These are phyloP conservation scores for Cantharis rustica DNA, from an alignment of 2,888 invertebrate genomes.

Conservation along the genomic window DNA sequence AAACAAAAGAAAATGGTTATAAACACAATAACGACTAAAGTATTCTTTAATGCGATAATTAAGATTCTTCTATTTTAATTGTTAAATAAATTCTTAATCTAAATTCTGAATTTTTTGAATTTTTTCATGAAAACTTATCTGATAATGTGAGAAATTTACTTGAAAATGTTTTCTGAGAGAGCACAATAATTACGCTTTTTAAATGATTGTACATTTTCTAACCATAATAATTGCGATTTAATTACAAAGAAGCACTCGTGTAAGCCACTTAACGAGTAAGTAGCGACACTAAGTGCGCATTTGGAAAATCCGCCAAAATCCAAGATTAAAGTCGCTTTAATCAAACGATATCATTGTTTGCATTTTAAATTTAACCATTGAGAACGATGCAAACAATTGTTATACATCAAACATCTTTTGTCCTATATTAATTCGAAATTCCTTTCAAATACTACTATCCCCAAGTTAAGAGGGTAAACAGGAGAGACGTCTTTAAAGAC, in stretches of 20 bases:
- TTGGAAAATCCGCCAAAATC: neutral
- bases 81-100: neutral
- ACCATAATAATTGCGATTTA: neutral
- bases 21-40: neutral
- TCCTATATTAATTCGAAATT: slow-evolving; percentile 16
- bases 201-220: neutral
- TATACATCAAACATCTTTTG: slow-evolving; percentile 22
- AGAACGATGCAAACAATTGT: slow-evolving; percentile 9
- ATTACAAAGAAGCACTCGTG: neutral
- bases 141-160: neutral
- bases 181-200: neutral
- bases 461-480: slow-evolving; percentile 14
- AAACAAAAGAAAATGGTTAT: neutral
- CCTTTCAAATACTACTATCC: neutral
- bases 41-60: neutral
- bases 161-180: neutral
- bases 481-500: slow-evolving; percentile 20
- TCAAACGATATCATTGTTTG: slow-evolving; percentile 1
- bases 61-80: neutral
- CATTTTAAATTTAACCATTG: slow-evolving; percentile 13
- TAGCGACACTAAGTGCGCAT: neutral
- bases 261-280: neutral
- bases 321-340: neutral
- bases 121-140: too few relatives aligned
- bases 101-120: neutral